A percentile compares a stretch with the other conserved stretches of the same genome.
Evolutionary conservation across 2,113 vertebrate species (phyloP).

Genomic region (Pholis gunnellus): DNA sequence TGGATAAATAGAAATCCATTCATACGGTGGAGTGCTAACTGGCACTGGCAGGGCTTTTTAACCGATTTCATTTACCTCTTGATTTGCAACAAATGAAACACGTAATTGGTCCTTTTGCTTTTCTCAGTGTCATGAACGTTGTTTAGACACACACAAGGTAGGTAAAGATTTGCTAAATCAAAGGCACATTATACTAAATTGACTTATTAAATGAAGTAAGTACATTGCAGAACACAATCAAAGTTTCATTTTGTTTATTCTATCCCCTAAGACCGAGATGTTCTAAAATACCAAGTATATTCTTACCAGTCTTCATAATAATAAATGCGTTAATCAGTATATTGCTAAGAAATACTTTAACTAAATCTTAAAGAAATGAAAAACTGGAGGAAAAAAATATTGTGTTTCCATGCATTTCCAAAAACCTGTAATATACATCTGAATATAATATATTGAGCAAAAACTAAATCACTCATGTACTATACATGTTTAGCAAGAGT

Average conservation of each 20-base stretch:
- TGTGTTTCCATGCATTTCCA: background rate
- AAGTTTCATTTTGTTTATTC: background rate
- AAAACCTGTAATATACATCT: background rate
- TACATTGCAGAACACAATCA: background rate
- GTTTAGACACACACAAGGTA: background rate
- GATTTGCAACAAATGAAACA: background rate
- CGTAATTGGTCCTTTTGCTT: background rate
- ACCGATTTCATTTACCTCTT: constrained; percentile 14
- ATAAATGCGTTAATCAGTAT: background rate
- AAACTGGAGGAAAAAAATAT: no score
- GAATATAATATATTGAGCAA: background rate
- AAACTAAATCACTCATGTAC: background rate
- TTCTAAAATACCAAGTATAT: background rate
- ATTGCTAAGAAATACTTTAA: background rate
- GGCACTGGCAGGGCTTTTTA: background rate
- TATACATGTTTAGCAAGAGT: background rate
- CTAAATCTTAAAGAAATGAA: background rate
- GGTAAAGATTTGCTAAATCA: background rate
- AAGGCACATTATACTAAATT: no score
- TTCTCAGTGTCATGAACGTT: background rate
- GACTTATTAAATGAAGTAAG: background rate
- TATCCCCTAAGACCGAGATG: background rate
- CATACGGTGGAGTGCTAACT: background rate
- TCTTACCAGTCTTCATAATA: background rate
- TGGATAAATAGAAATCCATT: constrained; percentile 19